Evolutionary conservation across 1,140 invertebrate species (phyloP).

Genomic region (Hydropsyche tenuis): DNA sequence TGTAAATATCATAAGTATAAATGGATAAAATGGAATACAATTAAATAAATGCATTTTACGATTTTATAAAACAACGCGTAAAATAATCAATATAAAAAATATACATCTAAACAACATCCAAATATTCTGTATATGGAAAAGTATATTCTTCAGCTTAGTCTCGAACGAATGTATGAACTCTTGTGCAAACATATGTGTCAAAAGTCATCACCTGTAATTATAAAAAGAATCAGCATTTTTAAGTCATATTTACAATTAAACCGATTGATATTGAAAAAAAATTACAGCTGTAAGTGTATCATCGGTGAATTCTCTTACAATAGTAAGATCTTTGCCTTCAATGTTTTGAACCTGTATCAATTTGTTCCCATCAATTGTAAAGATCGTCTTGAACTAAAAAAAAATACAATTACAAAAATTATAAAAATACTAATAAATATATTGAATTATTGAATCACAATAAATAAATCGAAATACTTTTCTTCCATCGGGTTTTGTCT

Average conservation of each 20-base stretch:
- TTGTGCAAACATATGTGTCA: constrained; percentile 67
- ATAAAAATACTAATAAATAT: background rate
- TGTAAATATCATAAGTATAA: no score
- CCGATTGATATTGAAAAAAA: constrained; percentile 26
- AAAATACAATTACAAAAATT: constrained; percentile 16
- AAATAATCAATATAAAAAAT: background rate
- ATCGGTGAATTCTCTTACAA: constrained; percentile 70
- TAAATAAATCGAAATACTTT: constrained; percentile 52
- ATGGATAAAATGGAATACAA: no score
- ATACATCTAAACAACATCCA: background rate
- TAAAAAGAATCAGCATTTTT: constrained; percentile 29
- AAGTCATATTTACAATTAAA: background rate
- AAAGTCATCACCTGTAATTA: constrained; percentile 66
- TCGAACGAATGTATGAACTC: constrained; percentile 53
- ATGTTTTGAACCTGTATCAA: constrained; percentile 74
- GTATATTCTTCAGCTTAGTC: no score
- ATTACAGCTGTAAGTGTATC: constrained; percentile 67
- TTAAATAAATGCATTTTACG: background rate
- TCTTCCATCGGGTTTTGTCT: constrained; percentile 84
- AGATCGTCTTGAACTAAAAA: constrained; percentile 64
- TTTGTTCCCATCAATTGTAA: constrained; percentile 72
- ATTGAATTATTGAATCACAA: background rate
- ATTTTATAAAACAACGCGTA: background rate
- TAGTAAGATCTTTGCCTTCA: constrained; percentile 67
- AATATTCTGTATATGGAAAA: background rate